Conservation (phyloP, 2,113 vertebrate genomes). For the Solea solea region DNA sequence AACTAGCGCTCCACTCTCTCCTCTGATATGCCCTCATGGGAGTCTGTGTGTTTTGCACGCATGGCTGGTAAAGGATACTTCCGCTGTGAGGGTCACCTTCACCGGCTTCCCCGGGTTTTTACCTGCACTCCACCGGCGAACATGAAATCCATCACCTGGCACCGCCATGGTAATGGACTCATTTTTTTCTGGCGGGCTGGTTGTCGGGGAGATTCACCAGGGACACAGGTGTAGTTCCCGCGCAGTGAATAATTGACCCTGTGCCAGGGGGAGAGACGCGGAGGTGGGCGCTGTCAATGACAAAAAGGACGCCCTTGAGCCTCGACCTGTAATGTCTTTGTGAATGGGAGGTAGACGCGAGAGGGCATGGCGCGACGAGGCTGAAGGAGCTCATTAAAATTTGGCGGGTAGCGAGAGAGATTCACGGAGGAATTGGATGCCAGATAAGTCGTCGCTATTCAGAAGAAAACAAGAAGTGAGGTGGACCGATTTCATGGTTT, state of each 20-base stretch:
- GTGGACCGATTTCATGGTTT: neutral
- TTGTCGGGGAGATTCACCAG: slow-evolving; percentile 75
- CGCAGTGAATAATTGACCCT: slow-evolving; percentile 82
- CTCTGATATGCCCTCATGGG: slow-evolving; percentile 64
- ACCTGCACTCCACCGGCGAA: slow-evolving; percentile 70
- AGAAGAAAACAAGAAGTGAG: slow-evolving; percentile 10
- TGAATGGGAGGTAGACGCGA: slow-evolving; percentile 34
- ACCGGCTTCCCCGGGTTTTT: slow-evolving; percentile 69
- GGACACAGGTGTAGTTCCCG: slow-evolving; percentile 80
- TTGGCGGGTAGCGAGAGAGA: neutral
- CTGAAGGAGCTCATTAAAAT: slow-evolving; percentile 49
- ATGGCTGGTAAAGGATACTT: slow-evolving; percentile 55
- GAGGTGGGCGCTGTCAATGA: slow-evolving; percentile 77
- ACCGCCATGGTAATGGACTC: slow-evolving; percentile 76
- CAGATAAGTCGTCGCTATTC: neutral
- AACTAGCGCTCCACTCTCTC: slow-evolving; percentile 35
- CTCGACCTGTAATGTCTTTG: slow-evolving; percentile 31
- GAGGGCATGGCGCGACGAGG: slow-evolving; percentile 36
- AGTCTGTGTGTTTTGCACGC: slow-evolving; percentile 58
- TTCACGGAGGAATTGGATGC: neutral
- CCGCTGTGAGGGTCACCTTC: slow-evolving; percentile 80
- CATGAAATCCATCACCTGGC: slow-evolving; percentile 83
- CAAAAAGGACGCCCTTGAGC: slow-evolving; percentile 71
- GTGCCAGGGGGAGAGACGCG: slow-evolving; percentile 70
- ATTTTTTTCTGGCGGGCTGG: slow-evolving; percentile 69